Conservation (phyloP, 1,140 invertebrate species). For the Asbolus verrucosus region DNA sequence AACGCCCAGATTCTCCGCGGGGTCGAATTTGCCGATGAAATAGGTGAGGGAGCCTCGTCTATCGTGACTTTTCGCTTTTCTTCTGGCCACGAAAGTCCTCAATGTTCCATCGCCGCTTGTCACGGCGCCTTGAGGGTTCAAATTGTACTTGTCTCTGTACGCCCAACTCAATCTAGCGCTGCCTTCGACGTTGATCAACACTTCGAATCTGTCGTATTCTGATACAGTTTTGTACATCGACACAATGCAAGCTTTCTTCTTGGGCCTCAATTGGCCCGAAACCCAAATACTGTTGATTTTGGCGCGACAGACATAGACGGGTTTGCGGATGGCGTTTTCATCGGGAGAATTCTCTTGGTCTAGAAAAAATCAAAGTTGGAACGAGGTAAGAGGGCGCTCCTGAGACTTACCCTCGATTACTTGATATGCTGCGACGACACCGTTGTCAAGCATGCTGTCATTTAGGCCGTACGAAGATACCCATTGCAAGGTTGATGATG, state of each 20-base stretch:
- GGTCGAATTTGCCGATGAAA: conserved; percentile 76
- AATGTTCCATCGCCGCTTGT: conserved; percentile 67
- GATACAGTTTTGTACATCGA: conserved; percentile 72
- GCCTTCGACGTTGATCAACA: conserved; percentile 81
- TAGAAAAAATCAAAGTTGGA: conserved; percentile 45
- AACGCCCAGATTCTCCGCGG: conserved; percentile 73
- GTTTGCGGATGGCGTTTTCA: conserved; percentile 49
- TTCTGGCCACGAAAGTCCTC: conserved; percentile 68
- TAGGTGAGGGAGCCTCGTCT: conserved; percentile 67
- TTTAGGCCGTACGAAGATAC: conserved; percentile 54
- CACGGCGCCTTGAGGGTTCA: conserved; percentile 75
- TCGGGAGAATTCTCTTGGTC: conserved; percentile 50
- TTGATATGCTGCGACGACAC: conserved; percentile 64
- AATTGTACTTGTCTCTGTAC: conserved; percentile 75
- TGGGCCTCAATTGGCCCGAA: conserved; percentile 73
- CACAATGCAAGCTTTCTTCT: conserved; percentile 72
- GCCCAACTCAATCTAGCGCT: conserved; percentile 81
- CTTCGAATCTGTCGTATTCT: conserved; percentile 75
- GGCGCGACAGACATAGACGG: conserved; percentile 80
- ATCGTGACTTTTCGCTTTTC: conserved; percentile 62
- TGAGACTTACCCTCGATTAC: conserved; percentile 53
- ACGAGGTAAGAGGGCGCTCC: no score
- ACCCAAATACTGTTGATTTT: conserved; percentile 77
- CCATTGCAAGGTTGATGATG: conserved; percentile 66
- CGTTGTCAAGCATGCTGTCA: conserved; percentile 58